Conservation (phyloP, 2,888 invertebrate genomes). For the Lithodes maja region DNA sequence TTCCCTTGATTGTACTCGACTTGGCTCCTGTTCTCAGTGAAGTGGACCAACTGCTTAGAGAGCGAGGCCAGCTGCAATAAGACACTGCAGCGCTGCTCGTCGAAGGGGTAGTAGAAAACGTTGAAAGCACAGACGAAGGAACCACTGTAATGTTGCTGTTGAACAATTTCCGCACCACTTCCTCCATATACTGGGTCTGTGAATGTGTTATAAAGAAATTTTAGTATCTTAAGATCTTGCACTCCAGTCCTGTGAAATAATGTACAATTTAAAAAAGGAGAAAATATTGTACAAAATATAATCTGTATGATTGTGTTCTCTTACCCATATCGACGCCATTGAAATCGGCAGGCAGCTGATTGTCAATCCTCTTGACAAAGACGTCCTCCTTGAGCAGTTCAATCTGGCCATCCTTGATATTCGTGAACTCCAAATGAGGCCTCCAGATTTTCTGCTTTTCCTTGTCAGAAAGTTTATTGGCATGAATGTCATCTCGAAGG, state of each 20-base stretch:
- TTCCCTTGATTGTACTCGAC: neutral
- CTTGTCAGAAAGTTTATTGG: constrained; percentile 11
- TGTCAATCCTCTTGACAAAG: neutral
- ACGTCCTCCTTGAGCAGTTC: constrained; percentile 33
- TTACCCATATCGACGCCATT: constrained; percentile 55
- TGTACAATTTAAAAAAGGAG: no score
- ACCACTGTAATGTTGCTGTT: constrained; percentile 42
- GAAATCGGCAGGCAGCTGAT: constrained; percentile 19
- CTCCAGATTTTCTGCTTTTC: constrained; percentile 31
- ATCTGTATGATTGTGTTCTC: neutral
- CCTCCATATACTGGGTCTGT: constrained; percentile 14
- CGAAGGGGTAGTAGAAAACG: constrained; percentile 64
- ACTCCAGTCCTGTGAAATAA: no score
- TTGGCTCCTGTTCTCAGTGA: neutral
- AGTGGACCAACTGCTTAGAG: constrained; percentile 28
- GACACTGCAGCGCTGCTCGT: constrained; percentile 44
- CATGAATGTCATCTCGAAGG: constrained; percentile 34
- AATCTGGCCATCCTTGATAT: constrained; percentile 45
- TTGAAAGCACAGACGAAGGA: constrained; percentile 52
- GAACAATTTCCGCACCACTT: neutral
- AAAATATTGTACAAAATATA: no score
- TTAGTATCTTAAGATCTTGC: no score
- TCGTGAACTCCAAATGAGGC: constrained; percentile 40
- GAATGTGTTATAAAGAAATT: neutral
- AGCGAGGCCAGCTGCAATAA: constrained; percentile 41